These are phyloP conservation scores for Lateolabrax maculatus DNA, from an alignment of 2,797 vertebrate species.

Conservation along the genomic window DNA sequence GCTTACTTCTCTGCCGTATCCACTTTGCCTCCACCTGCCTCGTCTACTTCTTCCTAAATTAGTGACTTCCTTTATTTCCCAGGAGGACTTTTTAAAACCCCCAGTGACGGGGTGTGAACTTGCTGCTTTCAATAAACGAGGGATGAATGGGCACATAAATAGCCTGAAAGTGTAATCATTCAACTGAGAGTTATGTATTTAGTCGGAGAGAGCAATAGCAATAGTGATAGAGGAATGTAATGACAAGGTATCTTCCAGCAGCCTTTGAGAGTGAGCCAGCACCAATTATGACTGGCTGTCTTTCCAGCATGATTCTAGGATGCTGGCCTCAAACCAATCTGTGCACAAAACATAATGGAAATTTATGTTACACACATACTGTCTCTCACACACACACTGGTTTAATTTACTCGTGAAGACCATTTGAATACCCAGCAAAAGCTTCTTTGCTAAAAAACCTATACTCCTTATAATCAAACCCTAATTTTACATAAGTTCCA, in stretches of 20 bases:
- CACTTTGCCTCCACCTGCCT: conserved; percentile 43
- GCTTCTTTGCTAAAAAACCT: not conserved
- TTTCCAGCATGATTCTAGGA: conserved; percentile 31
- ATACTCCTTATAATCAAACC: conserved; percentile 9
- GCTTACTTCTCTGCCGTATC: not conserved
- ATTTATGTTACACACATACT: conserved; percentile 12
- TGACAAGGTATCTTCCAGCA: conserved; percentile 44
- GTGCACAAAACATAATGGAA: conserved; percentile 27
- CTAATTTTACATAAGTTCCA: conserved; percentile 23
- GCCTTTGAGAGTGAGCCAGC: conserved; percentile 38
- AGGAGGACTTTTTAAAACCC: conserved; percentile 45
- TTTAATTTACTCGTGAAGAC: not conserved
- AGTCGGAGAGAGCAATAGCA: conserved; percentile 33
- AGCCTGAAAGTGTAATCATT: conserved; percentile 46
- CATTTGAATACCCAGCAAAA: not conserved
- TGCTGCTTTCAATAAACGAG: conserved; percentile 60
- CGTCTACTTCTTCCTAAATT: conserved; percentile 50
- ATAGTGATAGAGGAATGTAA: conserved; percentile 38
- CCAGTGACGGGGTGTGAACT: conserved; percentile 40
- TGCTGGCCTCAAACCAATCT: conserved; percentile 39
- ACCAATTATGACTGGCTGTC: conserved; percentile 47
- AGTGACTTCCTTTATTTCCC: conserved; percentile 61
- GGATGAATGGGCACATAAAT: conserved; percentile 60
- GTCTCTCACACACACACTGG: not conserved
- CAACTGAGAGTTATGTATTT: conserved; percentile 54